These are phyloP conservation scores for Sarcophaga subvicina DNA, from an alignment of 2,888 invertebrate species.

Conservation along the genomic window DNA sequence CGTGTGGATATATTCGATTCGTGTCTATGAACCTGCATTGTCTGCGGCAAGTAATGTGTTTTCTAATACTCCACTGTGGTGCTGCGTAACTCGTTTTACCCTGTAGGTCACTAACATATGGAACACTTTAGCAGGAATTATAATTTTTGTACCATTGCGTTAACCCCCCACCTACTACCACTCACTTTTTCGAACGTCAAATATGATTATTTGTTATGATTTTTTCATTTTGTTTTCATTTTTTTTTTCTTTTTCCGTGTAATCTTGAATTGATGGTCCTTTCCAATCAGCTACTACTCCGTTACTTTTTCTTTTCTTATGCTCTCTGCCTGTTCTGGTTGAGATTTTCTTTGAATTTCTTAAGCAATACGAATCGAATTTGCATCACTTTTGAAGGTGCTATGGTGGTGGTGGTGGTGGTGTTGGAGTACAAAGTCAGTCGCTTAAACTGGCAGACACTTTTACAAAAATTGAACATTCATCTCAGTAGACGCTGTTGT, in stretches of 20 bases:
- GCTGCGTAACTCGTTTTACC: too few species aligned
- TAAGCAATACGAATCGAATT: not conserved
- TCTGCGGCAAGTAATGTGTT: too few species aligned
- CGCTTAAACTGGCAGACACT: conserved; percentile 18
- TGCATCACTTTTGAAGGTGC: conserved; percentile 10
- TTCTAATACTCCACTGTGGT: too few species aligned
- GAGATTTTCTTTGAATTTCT: conserved; percentile 28
- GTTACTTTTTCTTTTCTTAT: not conserved
- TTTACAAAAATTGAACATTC: conserved; percentile 63
- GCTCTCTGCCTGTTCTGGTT: not conserved
- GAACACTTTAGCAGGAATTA: too few species aligned
- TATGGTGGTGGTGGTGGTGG: conserved; percentile 19
- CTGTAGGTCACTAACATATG: too few species aligned
- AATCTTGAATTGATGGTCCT: conserved; percentile 26
- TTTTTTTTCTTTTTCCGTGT: not conserved
- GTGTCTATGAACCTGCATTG: too few species aligned
- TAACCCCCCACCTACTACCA: too few species aligned
- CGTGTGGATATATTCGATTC: too few species aligned
- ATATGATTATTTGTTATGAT: conserved; percentile 7
- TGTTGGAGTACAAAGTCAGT: too few species aligned
- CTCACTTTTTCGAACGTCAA: not conserved
- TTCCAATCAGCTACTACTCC: not conserved
- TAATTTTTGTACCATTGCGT: too few species aligned
- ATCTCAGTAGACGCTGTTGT: conserved; percentile 51
- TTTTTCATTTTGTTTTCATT: conserved; percentile 26